Percentiles rank a stretch among this genome's conserved stretches.
These are phyloP conservation scores for Trissoscelio sp. DNA, from an alignment of 2,888 invertebrate genomes.

Conservation along the genomic window DNA sequence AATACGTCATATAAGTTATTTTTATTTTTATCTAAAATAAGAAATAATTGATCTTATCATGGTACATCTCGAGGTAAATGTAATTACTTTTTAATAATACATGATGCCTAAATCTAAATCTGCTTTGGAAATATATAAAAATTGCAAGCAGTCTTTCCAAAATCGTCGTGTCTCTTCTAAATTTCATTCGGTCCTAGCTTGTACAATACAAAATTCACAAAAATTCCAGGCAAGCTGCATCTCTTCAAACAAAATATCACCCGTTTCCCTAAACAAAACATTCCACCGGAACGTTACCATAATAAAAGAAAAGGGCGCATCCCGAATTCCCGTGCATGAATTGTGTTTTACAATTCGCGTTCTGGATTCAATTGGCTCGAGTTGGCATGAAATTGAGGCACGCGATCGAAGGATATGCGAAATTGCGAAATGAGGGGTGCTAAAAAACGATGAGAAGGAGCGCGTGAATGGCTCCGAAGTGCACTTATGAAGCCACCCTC, in stretches of 20 bases:
- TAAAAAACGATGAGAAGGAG: conserved; percentile 62
- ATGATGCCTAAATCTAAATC: not conserved
- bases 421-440: conserved; percentile 68
- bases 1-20: not conserved
- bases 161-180: conserved; percentile 34
- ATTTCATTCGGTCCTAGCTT: conserved; percentile 18
- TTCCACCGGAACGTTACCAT: conserved; percentile 47
- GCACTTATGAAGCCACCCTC: conserved; percentile 48
- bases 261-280: conserved; percentile 60
- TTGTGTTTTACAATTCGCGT: conserved; percentile 56
- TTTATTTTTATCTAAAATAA: not conserved
- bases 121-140: conserved; percentile 27
- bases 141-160: conserved; percentile 16
- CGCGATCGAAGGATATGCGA: conserved; percentile 63
- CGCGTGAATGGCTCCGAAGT: conserved; percentile 40
- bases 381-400: conserved; percentile 65
- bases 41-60: not conserved
- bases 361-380: conserved; percentile 62
- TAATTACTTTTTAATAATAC: not conserved
- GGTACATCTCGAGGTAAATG: not conserved
- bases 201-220: conserved; percentile 50
- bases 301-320: conserved; percentile 54
- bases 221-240: conserved; percentile 48
- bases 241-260: conserved; percentile 47
- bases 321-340: conserved; percentile 50